A percentile compares a stretch with the other conserved stretches of the same genome.
phyloP scores from a whole-genome alignment of 2,113 vertebrate genomes.

The Brachyhypopomus occidentalis region DNA sequence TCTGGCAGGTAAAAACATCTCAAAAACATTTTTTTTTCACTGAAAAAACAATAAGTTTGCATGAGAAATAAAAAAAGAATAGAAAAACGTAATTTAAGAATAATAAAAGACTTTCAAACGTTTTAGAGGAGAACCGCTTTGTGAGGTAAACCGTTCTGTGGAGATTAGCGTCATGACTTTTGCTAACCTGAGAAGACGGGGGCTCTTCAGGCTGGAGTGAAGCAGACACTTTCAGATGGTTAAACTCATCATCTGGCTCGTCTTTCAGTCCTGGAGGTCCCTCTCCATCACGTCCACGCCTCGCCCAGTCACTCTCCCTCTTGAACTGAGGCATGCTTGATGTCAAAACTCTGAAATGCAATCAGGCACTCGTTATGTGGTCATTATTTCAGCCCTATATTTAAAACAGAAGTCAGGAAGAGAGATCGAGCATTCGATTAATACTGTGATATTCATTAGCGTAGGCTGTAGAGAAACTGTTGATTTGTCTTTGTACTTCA shows the following conservation, averaged over 20 bases:
- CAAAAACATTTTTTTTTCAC: background rate
- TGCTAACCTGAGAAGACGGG: slow-evolving; percentile 8
- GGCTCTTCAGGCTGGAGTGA: background rate
- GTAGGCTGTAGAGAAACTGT: background rate
- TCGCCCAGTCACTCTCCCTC: slow-evolving; percentile 11
- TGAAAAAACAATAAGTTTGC: background rate
- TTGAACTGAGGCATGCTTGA: slow-evolving; percentile 34
- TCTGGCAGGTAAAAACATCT: background rate
- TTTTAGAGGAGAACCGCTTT: background rate
- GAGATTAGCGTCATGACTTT: background rate
- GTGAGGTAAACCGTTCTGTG: background rate
- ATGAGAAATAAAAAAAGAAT: background rate
- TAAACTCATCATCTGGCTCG: slow-evolving; percentile 26
- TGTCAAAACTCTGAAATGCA: background rate
- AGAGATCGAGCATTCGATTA: background rate
- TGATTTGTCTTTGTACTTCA: too few species aligned
- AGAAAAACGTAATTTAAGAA: background rate
- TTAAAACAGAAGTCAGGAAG: background rate
- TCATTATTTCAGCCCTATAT: background rate
- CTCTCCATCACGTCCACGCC: slow-evolving; percentile 8
- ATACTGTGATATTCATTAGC: too few species aligned
- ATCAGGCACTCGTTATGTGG: background rate
- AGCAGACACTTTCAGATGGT: background rate
- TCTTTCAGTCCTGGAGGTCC: slow-evolving; percentile 12
- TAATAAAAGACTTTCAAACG: background rate